These are phyloP conservation scores for Archegozetes longisetosus DNA, from an alignment of 1,140 invertebrate genomes.

Conservation along the genomic window DNA sequence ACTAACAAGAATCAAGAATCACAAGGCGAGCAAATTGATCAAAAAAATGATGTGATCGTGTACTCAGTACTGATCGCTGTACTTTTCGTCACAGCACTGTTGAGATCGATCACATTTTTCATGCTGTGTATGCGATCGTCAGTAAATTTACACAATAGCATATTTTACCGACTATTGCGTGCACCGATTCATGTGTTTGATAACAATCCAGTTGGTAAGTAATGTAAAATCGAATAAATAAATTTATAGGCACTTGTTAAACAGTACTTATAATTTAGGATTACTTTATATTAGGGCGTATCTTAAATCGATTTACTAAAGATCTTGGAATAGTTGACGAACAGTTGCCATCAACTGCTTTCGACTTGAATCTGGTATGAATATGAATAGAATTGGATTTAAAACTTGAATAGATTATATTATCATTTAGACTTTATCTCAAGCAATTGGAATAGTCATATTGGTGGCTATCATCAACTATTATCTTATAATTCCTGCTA, in stretches of 20 bases:
- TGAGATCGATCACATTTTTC: slow-evolving; percentile 52
- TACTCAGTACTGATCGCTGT: slow-evolving; percentile 28
- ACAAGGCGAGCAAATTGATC: neutral
- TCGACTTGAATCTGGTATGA: slow-evolving; percentile 55
- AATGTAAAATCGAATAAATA: neutral
- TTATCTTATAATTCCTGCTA: slow-evolving; percentile 45
- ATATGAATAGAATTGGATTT: neutral
- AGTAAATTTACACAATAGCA: slow-evolving; percentile 55
- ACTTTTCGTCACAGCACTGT: slow-evolving; percentile 29
- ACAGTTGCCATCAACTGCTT: slow-evolving; percentile 49
- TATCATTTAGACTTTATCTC: slow-evolving; percentile 29
- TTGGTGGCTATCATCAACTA: slow-evolving; percentile 8
- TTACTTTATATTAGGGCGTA: slow-evolving; percentile 13
- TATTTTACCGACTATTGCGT: slow-evolving; percentile 60
- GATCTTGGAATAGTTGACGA: slow-evolving; percentile 20
- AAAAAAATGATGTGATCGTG: slow-evolving; percentile 17
- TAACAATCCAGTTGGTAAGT: slow-evolving; percentile 47
- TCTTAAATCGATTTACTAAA: slow-evolving; percentile 23
- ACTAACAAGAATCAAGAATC: slow-evolving; percentile 11
- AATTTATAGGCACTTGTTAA: neutral
- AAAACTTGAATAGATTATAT: slow-evolving; percentile 26
- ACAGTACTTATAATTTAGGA: neutral
- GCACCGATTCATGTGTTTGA: slow-evolving; percentile 77
- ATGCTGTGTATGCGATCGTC: slow-evolving; percentile 59
- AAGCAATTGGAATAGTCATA: slow-evolving; percentile 10